Base-by-base conservation (phyloP, 1,140 invertebrate species). In the Drosophila dunni region DNA sequence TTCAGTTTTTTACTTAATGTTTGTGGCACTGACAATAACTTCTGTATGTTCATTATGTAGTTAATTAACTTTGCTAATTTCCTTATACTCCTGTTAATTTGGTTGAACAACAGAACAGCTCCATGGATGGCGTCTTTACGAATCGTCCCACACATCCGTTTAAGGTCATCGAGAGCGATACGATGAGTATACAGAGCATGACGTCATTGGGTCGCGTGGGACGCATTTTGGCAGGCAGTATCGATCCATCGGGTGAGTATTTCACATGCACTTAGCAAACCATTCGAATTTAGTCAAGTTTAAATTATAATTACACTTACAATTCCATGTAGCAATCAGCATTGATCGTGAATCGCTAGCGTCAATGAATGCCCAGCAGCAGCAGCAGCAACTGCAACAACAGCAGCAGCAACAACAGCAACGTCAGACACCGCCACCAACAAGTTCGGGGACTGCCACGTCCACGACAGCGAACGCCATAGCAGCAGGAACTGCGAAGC, bases 171-270 rank as follows among this genome's bases (percentile, higher is more conserved):
- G 96, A 97, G 76, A 96, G 97, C 80, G 97, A 98, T 92, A 95
- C 96, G 57, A 94, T 97, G 81, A 97, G 96, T 90, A 93, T 98
- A 78, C 96, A 97, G 91, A 97, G 96, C 92, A 95, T 97, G 93
- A 97, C 96, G 75, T 97, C 96, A 67, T 92, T 97, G 71, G 96
- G 96, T 20, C 94, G 96, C 78, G 95, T 97, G 63, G 96, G 96
- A 13, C 93, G 95, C 67, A 95, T 97, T 80, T 93, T 96, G 63
- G 95, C 95, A 24, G 95, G 95, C 54, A 93, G 93, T 20, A 94
- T 94, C 66, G 94, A 93, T 81, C 91, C 93, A n/a, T 94, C 94
- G 17, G 93, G 91, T 79, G 82, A 79, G 78, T 46, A 42, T 56
- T 36, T 4, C 4, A 20, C 24, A 46, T 20, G 51, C n/a, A 73